These are phyloP conservation scores for Heliconius eleuchia DNA, from an alignment of 1,140 invertebrate genomes.

Conservation along the genomic window DNA sequence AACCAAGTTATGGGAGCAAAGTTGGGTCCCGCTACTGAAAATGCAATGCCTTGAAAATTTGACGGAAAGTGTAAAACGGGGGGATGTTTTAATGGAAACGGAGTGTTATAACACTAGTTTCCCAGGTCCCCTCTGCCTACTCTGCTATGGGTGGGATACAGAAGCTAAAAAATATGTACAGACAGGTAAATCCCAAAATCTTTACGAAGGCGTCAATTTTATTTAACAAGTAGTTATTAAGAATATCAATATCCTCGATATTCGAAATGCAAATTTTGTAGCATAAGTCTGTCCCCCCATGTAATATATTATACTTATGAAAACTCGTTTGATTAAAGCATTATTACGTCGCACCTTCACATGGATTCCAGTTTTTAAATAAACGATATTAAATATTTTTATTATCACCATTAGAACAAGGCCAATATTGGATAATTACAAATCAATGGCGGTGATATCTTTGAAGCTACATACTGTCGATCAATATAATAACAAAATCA, in stretches of 20 bases:
- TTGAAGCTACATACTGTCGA: not conserved
- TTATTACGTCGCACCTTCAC: slow-evolving; percentile 6
- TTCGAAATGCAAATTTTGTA: slow-evolving; percentile 16
- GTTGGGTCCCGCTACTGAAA: no score
- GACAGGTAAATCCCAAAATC: no score
- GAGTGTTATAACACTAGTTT: no score
- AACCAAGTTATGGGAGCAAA: no score
- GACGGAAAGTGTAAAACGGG: no score
- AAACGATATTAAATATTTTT: slow-evolving; percentile 23
- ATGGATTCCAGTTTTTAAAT: slow-evolving; percentile 8
- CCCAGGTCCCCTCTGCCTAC: no score
- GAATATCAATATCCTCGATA: not conserved
- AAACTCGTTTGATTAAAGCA: slow-evolving; percentile 8
- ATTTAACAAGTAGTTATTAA: no score
- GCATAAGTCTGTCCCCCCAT: not conserved
- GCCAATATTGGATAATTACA: slow-evolving; percentile 4
- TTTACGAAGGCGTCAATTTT: no score
- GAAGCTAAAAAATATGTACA: no score
- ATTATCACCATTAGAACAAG: slow-evolving; percentile 14
- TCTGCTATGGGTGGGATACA: no score
- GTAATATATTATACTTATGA: slow-evolving; percentile 3
- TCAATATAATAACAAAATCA: not conserved
- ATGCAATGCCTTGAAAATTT: no score
- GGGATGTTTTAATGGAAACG: no score
- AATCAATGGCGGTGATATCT: slow-evolving; percentile 1